These are phyloP conservation scores for Cliona cf. orientalis DNA, from an alignment of 37 sponge, comb jelly and placozoan genomes.

Conservation along the genomic window DNA sequence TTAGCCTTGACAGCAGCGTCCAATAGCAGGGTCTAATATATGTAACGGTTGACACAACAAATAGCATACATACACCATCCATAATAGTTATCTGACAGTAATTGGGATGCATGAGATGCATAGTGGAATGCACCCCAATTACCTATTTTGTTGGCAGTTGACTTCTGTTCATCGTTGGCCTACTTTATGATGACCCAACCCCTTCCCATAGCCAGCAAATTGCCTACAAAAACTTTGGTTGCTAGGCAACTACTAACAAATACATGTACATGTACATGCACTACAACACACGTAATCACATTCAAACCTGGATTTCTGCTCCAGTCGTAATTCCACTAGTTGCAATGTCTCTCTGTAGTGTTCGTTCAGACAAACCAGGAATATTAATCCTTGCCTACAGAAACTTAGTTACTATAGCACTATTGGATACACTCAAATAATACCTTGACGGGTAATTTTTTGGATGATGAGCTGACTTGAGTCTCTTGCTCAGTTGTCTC, in stretches of 20 bases:
- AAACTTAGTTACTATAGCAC: background rate
- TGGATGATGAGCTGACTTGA: background rate
- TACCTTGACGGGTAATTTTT: background rate
- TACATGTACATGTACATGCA: too few relatives aligned
- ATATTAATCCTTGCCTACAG: background rate
- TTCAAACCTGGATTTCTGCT: slow-evolving; percentile 9
- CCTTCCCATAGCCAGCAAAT: too few relatives aligned
- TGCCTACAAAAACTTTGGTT: too few relatives aligned
- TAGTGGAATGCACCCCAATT: too few relatives aligned
- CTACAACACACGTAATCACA: background rate
- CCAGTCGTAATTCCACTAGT: slow-evolving; percentile 8
- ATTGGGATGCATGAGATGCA: too few relatives aligned
- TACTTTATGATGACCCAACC: too few relatives aligned
- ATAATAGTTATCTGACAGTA: too few relatives aligned
- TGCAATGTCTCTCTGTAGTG: background rate
- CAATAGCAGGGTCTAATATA: background rate
- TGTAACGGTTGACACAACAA: too few relatives aligned
- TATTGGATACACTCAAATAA: background rate
- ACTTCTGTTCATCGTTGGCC: too few relatives aligned
- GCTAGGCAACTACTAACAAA: too few relatives aligned
- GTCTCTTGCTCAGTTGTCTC: slow-evolving; percentile 1
- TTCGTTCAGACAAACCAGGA: slow-evolving; percentile 15
- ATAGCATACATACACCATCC: too few relatives aligned
- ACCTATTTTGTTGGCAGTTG: too few relatives aligned
- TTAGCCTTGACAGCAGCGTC: slow-evolving; percentile 10